Evolutionary conservation across 2,888 invertebrate genomes (phyloP).

Genomic region (Amphiduros pacificus): DNA sequence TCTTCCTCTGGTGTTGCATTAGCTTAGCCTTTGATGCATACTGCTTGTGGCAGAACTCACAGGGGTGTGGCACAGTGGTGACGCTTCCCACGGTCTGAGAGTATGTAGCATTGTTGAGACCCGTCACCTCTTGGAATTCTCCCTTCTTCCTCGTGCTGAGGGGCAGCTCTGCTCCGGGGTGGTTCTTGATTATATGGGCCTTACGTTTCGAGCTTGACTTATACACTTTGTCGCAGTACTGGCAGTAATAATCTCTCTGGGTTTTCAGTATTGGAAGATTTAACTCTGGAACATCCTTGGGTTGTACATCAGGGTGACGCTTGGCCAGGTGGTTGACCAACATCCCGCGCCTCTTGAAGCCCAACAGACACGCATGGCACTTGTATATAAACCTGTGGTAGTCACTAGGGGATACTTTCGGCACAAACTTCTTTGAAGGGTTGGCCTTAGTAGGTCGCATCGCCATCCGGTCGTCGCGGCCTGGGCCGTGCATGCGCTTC

Average conservation of each 20-base stretch:
- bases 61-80: conserved; percentile 72
- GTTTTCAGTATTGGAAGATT: conserved; percentile 77
- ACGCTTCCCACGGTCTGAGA: conserved; percentile 75
- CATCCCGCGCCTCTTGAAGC: conserved; percentile 80
- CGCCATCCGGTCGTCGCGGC: conserved; percentile 16
- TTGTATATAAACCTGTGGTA: conserved; percentile 76
- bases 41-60: conserved; percentile 83
- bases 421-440: conserved; percentile 18
- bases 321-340: conserved; percentile 83
- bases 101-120: conserved; percentile 67
- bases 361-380: conserved; percentile 74
- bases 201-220: conserved; percentile 84
- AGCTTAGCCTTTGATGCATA: conserved; percentile 76
- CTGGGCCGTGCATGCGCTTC: conserved; percentile 60
- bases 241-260: conserved; percentile 80
- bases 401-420: conserved; percentile 64
- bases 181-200: conserved; percentile 78
- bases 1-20: conserved; percentile 63
- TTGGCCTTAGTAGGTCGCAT: background rate
- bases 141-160: conserved; percentile 61
- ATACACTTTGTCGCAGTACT: conserved; percentile 76
- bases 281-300: conserved; percentile 69
- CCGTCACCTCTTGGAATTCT: background rate
- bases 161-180: conserved; percentile 76
- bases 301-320: conserved; percentile 68